Base-by-base conservation (phyloP, 2,113 vertebrate genomes). In the Apodemus speciosus region DNA sequence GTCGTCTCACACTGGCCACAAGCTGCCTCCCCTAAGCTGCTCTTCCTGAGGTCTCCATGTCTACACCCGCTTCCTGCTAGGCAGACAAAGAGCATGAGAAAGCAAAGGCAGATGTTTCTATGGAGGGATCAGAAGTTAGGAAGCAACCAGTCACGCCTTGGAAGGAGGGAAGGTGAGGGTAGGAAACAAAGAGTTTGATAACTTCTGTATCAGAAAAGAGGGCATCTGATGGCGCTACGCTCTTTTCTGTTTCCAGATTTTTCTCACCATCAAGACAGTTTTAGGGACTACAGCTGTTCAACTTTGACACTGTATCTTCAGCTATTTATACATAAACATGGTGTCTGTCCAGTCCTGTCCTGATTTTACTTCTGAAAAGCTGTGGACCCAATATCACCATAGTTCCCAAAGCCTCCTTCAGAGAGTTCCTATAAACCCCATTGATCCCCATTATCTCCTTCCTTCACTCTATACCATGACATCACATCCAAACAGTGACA, bases 301-400 rank as follows among this genome's bases (percentile, higher is more conserved):
- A 46, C 60, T 60, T 75, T 9, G 66, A 69, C 58, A 77, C 64
- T 92, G 85, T 85, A 25, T 90, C 64, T 92, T 87, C 35, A 62
- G 66, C 53, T 87, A 43, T 75, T 4, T 4, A 4, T 69, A 8
- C 40, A n/a, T 0, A 66, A 88, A 80, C 35, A 49, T 53, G 27
- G 0, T 60, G 10, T 51, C 20, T 93, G n/a, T 64, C 62, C 68
- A 85, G 87, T 35, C 49, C 35, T 25, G 9, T 60, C 16, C 51
- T 69, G 8, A 46, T 77, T 95, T 91, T 72, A 75, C 64, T 46
- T 86, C 93, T 38, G 92, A 88, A 83, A 85, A 95, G 86, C 73
- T 32, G 18, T 62, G 13, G 23, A 25, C 14, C 84, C 40, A 71
- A 84, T 88, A 85, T 49, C 76, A 38, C 53, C 79, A 25, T 77